These are phyloP conservation scores for Marisa cornuarietis DNA, from an alignment of 1,140 invertebrate genomes.

Conservation along the genomic window DNA sequence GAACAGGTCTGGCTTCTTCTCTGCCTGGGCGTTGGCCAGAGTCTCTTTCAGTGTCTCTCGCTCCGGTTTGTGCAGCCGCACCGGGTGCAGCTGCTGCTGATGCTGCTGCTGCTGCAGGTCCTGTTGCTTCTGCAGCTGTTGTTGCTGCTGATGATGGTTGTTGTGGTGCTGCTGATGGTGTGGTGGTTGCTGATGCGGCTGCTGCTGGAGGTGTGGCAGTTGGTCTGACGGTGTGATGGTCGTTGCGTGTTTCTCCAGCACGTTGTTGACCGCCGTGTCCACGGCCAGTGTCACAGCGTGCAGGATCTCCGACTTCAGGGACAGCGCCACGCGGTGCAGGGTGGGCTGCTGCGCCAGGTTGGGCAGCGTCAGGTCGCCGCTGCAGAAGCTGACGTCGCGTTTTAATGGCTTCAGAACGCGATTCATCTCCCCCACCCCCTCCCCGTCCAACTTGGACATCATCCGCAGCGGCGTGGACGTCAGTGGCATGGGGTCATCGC, in stretches of 20 bases:
- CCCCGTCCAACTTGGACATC: neutral
- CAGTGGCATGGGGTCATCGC: constrained; percentile 18
- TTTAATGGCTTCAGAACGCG: neutral
- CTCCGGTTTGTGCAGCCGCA: neutral
- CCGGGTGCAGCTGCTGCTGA: constrained; percentile 15
- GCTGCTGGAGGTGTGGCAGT: neutral
- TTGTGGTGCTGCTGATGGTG: neutral
- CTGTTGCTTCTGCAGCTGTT: constrained; percentile 20
- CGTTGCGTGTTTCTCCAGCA: constrained; percentile 72
- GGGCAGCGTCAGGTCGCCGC: neutral
- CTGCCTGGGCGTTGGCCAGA: constrained; percentile 23
- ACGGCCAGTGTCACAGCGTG: constrained; percentile 76
- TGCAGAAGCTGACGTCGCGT: neutral
- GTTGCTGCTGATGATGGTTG: constrained; percentile 26
- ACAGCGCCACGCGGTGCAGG: constrained; percentile 86
- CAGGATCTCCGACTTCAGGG: constrained; percentile 88
- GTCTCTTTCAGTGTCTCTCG: constrained; percentile 30
- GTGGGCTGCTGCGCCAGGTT: constrained; percentile 67
- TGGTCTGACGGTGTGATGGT: constrained; percentile 24
- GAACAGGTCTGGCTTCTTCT: constrained; percentile 25
- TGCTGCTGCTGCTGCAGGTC: constrained; percentile 25
- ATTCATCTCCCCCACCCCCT: neutral
- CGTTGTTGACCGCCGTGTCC: constrained; percentile 85
- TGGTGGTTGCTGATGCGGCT: neutral
- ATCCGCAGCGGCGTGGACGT: constrained; percentile 16